Evolutionary conservation across 2,113 vertebrate genomes (phyloP), one percentile per base, ranked within the genome.

Genomic region (Bungarus multicinctus): DNA sequence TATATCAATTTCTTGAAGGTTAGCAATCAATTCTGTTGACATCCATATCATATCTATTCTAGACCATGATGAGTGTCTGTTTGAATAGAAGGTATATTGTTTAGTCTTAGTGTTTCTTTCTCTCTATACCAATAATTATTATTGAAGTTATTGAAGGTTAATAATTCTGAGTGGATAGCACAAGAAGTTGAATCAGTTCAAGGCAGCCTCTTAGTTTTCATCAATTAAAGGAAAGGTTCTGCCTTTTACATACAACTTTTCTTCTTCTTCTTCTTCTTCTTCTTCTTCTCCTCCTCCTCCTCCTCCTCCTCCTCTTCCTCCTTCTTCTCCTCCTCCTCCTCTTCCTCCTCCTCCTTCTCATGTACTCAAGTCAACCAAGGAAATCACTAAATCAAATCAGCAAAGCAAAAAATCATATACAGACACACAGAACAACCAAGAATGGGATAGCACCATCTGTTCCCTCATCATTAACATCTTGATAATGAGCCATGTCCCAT

Each of bases 281-380:
- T 55, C 54, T 6, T 55, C 54, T 6, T 55, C 54, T 6, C 22
- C 54, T 6, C 22, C 54, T 18, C 18, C 53, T 16, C 16, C 53
- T 16, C 7, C 45, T 53, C 52, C 60, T n/a, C 5, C 60, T n/a
- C 0, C 60, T 30, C 0, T 3, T 30, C 1, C 58, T 27, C 0
- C 55, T 25, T 0, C 22, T 8, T 0, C 22, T 57, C 6, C 23
- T 25, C 50, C 27, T n/a, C 7, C 57, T 58, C 4, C 60, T 14
- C 27, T 2, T 64, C 30, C 27, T 69, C 60, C 30, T 69, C 30
- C 64, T 69, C n/a, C 64, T n/a, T 10, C 27, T 30, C 16, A 34
- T 52, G 20, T 39, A 57, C 34, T 55, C 50, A 69, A 50, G n/a
- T 64, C 50, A 22, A 14, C 43, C 12, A 22, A 74, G 9, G 30